These are phyloP conservation scores for Eurystomus glaucurus DNA, from an alignment of 2,797 vertebrate genomes.

Conservation along the genomic window DNA sequence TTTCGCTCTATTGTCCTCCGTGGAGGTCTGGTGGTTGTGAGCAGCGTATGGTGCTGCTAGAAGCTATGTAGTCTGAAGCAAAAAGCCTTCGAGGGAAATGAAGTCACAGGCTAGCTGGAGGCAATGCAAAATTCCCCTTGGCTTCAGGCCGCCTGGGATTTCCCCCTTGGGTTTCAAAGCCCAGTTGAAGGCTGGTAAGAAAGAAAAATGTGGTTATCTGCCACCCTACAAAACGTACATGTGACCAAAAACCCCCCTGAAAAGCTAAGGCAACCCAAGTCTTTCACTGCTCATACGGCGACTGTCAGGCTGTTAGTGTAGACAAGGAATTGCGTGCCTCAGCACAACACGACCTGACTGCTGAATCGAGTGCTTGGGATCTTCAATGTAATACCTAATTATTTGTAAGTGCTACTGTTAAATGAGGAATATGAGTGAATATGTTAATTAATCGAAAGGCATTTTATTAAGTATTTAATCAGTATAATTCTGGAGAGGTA, in stretches of 20 bases:
- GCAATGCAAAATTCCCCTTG: not conserved
- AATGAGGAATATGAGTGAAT: not conserved
- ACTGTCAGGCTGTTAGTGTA: not conserved
- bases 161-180: not conserved
- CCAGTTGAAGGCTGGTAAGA: not conserved
- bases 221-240: not conserved
- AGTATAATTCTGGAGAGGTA: slow-evolving; percentile 2
- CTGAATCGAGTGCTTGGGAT: not conserved
- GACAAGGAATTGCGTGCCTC: not conserved
- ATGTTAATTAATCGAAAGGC: slow-evolving; percentile 11
- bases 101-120: not conserved
- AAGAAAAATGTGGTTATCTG: not conserved
- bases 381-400: slow-evolving; percentile 5
- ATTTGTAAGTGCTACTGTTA: slow-evolving; percentile 16
- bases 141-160: not conserved
- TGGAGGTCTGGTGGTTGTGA: not conserved
- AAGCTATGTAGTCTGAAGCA: not conserved
- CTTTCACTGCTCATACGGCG: rapidly evolving
- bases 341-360: not conserved
- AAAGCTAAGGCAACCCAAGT: not conserved
- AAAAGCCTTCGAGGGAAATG: not conserved
- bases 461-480: slow-evolving; percentile 26
- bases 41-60: not conserved
- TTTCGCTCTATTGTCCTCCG: not conserved
- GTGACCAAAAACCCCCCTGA: not conserved